phyloP scores from a whole-genome alignment of 1,140 invertebrate genomes.

The Spodoptera frugiperda region DNA sequence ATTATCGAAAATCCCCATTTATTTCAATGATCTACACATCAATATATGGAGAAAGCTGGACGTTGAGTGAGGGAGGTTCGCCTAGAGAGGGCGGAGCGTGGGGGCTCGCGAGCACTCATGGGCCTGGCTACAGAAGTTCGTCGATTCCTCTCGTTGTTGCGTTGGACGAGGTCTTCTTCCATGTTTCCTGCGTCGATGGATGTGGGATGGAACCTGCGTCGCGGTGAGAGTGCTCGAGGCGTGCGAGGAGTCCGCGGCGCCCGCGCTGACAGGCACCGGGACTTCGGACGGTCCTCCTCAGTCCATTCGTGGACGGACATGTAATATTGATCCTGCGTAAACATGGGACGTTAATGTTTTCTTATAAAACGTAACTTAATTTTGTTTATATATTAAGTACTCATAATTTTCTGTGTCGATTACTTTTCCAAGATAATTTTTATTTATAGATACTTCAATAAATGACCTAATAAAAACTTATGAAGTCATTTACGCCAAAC shows the following conservation, averaged over 20 bases:
- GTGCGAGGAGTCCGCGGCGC: constrained; percentile 66
- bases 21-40: constrained; percentile 32
- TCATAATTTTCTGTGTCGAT: no score
- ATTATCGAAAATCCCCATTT: background rate
- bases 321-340: constrained; percentile 70
- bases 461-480: no score
- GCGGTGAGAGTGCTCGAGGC: constrained; percentile 68
- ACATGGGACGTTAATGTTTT: constrained; percentile 35
- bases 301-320: constrained; percentile 71
- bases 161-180: constrained; percentile 54
- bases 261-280: constrained; percentile 75
- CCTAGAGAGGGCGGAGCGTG: constrained; percentile 67
- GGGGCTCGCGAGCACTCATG: constrained; percentile 67
- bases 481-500: no score
- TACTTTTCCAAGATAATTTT: no score
- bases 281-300: constrained; percentile 69
- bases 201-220: constrained; percentile 48
- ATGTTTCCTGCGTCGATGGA: background rate
- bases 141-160: constrained; percentile 64
- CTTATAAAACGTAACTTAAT: background rate
- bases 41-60: constrained; percentile 79
- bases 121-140: constrained; percentile 61
- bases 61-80: constrained; percentile 71
- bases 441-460: no score
- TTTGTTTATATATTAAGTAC: no score